Conservation (phyloP, 2,797 vertebrate species). For the Ciconia nigra region DNA sequence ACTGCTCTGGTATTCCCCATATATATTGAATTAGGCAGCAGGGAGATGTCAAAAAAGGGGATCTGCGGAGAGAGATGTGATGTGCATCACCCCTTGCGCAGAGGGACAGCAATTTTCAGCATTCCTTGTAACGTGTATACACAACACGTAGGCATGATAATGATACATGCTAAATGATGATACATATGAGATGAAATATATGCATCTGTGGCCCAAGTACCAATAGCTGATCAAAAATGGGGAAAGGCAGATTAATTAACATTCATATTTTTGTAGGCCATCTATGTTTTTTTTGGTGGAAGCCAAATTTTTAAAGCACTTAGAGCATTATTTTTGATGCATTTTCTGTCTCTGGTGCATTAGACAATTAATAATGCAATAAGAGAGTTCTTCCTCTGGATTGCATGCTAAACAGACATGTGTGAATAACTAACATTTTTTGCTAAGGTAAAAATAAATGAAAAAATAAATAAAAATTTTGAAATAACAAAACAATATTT, state of each 20-base stretch:
- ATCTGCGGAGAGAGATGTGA: background rate
- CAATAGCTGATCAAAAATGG: background rate
- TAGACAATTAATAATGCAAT: background rate
- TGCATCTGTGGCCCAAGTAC: background rate
- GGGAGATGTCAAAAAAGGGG: background rate
- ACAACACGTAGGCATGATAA: background rate
- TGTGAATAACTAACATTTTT: background rate
- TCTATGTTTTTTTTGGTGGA: background rate
- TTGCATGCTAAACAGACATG: fast-evolving
- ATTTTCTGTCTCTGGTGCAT: background rate
- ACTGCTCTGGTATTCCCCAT: no score
- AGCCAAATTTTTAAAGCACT: background rate
- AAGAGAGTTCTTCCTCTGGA: background rate
- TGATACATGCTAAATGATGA: background rate
- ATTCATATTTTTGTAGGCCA: background rate
- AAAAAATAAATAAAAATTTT: background rate
- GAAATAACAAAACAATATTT: background rate
- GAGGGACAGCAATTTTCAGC: background rate
- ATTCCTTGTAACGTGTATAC: background rate
- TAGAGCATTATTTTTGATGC: background rate
- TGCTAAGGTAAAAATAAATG: background rate
- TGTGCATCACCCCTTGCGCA: fast-evolving
- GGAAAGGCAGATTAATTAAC: background rate
- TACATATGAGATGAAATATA: background rate
- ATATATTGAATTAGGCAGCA: background rate